Conservation (phyloP, 2,113 vertebrate species). For the Thamnophis sirtalis region DNA sequence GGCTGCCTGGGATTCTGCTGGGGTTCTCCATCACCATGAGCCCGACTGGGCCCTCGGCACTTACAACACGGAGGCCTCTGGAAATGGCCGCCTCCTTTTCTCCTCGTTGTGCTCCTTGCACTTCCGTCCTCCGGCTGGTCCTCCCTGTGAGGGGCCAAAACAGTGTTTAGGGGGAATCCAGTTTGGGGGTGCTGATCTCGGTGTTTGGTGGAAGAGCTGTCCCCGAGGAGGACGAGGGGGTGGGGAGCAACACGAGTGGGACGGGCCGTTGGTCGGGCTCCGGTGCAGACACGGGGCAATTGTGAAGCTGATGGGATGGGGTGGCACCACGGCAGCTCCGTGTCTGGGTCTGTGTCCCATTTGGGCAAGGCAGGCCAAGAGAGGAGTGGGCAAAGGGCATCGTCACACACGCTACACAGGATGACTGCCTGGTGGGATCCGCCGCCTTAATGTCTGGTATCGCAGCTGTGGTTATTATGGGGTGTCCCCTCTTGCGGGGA, state of each 20-base stretch:
- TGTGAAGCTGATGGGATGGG: not conserved
- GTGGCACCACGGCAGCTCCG: not conserved
- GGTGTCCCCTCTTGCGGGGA: slow-evolving; percentile 38
- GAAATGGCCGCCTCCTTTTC: no score
- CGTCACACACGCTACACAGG: not conserved
- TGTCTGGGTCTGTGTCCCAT: not conserved
- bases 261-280: not conserved
- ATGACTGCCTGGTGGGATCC: not conserved
- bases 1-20: not conserved
- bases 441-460: slow-evolving; percentile 12
- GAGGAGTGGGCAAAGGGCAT: not conserved
- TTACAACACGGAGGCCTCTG: not conserved
- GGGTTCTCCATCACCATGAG: no score
- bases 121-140: not conserved
- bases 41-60: not conserved
- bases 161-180: not conserved
- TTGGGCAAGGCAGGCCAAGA: not conserved
- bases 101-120: not conserved
- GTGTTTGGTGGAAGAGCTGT: not conserved
- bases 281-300: not conserved
- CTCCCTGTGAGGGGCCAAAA: not conserved
- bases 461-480: slow-evolving; percentile 23
- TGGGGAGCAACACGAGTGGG: no score
- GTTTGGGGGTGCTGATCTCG: no score
- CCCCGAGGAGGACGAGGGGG: rapidly evolving